Percentiles rank a stretch among this genome's conserved stretches.
phyloP scores from a whole-genome alignment of 2,888 invertebrate species.

The Orchestes rusci region DNA sequence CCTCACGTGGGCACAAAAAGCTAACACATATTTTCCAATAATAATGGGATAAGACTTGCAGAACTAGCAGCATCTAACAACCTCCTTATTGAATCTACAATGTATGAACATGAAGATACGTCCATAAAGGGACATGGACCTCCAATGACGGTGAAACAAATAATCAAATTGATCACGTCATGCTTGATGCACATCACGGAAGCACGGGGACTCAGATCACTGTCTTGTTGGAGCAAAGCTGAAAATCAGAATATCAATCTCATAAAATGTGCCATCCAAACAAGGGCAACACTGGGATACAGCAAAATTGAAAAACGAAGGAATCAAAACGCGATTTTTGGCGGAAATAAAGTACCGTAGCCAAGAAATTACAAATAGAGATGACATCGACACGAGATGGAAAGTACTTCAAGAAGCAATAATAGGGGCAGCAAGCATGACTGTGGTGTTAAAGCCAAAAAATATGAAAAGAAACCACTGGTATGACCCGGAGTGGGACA shows the following conservation, averaged over 20 bases:
- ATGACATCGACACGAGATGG: too few relatives aligned
- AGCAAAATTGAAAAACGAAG: slow-evolving; percentile 9
- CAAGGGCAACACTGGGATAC: slow-evolving; percentile 5
- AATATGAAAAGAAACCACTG: slow-evolving; percentile 4
- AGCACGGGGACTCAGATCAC: slow-evolving; percentile 6
- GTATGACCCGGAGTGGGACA: slow-evolving; percentile 1
- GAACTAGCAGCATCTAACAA: slow-evolving; percentile 10
- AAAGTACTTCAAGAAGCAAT: too few relatives aligned
- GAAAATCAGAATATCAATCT: slow-evolving; percentile 8
- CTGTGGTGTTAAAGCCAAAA: too few relatives aligned
- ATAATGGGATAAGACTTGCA: slow-evolving; percentile 8
- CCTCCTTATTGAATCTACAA: slow-evolving; percentile 12
- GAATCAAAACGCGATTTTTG: slow-evolving; percentile 5
- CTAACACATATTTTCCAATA: slow-evolving; percentile 7
- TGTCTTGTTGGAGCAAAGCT: slow-evolving; percentile 9
- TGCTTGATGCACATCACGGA: slow-evolving; percentile 7
- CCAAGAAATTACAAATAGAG: too few relatives aligned
- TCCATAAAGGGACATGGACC: slow-evolving; percentile 10
- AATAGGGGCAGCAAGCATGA: too few relatives aligned
- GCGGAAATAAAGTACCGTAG: too few relatives aligned
- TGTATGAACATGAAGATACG: slow-evolving; percentile 8
- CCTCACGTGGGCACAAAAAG: slow-evolving; percentile 6
- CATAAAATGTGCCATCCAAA: slow-evolving; percentile 4
- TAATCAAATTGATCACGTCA: slow-evolving; percentile 7
- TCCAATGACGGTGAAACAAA: too few relatives aligned